Evolutionary conservation across 2,797 vertebrate species (phyloP).

Genomic region (Hybognathus amarus): DNA sequence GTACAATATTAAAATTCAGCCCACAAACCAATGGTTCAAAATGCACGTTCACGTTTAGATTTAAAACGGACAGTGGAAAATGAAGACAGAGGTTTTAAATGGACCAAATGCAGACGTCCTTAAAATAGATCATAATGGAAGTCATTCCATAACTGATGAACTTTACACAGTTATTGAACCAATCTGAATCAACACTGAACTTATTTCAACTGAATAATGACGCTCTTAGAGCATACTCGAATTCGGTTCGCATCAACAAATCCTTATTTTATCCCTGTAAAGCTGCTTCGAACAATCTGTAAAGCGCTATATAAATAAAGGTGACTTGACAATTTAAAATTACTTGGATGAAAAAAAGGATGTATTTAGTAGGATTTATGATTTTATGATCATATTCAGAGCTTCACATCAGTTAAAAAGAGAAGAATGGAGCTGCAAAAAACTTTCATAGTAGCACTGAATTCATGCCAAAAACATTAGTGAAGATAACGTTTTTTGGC

Average conservation of each 20-base stretch:
- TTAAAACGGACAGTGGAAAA: neutral
- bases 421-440: neutral
- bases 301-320: neutral
- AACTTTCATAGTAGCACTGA: neutral
- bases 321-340: neutral
- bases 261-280: neutral
- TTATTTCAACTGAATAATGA: neutral
- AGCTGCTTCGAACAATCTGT: neutral
- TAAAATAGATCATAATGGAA: neutral
- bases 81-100: neutral
- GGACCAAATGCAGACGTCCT: neutral
- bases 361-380: neutral
- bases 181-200: neutral
- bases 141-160: neutral
- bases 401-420: neutral
- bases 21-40: neutral
- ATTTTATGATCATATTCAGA: neutral
- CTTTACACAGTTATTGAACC: neutral
- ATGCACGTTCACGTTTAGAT: neutral
- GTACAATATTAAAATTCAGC: neutral
- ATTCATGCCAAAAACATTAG: conserved; percentile 23
- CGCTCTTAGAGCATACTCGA: neutral
- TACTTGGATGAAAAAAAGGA: neutral
- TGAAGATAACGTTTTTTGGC: conserved; percentile 25
- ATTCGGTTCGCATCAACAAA: neutral